Evolutionary conservation across 1,140 invertebrate genomes (phyloP).

Genomic region (Akabosia matsudoensis): DNA sequence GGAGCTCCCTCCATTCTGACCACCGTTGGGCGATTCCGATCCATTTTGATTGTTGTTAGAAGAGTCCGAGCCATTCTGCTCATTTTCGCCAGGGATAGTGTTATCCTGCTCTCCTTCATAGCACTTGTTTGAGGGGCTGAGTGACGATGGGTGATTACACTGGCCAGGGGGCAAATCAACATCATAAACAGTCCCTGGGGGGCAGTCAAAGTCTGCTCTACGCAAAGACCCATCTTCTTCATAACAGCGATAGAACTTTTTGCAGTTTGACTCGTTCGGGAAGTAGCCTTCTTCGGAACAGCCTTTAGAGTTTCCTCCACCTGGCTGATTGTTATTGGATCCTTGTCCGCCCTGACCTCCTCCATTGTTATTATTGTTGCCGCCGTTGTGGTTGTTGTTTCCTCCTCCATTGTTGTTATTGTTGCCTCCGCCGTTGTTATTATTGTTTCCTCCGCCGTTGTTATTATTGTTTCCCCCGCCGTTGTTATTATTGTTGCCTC

Average conservation of each 20-base stretch:
- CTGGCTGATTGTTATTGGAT: background rate
- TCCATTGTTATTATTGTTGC: background rate
- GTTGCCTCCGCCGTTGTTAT: slow-evolving; percentile 10
- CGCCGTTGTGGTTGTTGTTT: background rate
- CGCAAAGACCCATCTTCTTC: slow-evolving; percentile 18
- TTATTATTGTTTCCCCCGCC: slow-evolving; percentile 1
- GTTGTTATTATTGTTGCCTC: slow-evolving; percentile 19
- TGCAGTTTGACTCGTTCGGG: slow-evolving; percentile 54
- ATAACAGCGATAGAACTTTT: slow-evolving; percentile 36
- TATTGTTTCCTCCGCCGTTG: background rate
- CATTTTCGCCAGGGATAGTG: background rate
- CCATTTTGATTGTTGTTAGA: slow-evolving; percentile 24
- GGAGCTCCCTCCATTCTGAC: slow-evolving; percentile 13
- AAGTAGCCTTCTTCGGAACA: slow-evolving; percentile 59
- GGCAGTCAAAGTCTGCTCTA: slow-evolving; percentile 66
- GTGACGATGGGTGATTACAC: slow-evolving; percentile 63
- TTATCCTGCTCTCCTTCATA: slow-evolving; percentile 21
- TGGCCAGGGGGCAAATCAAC: slow-evolving; percentile 55
- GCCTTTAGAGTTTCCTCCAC: background rate
- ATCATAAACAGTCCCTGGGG: slow-evolving; percentile 70
- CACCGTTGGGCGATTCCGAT: background rate
- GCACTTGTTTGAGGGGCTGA: slow-evolving; percentile 46
- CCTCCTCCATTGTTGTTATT: background rate
- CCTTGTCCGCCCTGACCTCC: slow-evolving; percentile 6
- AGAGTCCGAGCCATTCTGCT: background rate